Evolutionary conservation across 2,797 vertebrate species (phyloP), one percentile per base, ranked within the genome.

Genomic region (Botia almorhae): DNA sequence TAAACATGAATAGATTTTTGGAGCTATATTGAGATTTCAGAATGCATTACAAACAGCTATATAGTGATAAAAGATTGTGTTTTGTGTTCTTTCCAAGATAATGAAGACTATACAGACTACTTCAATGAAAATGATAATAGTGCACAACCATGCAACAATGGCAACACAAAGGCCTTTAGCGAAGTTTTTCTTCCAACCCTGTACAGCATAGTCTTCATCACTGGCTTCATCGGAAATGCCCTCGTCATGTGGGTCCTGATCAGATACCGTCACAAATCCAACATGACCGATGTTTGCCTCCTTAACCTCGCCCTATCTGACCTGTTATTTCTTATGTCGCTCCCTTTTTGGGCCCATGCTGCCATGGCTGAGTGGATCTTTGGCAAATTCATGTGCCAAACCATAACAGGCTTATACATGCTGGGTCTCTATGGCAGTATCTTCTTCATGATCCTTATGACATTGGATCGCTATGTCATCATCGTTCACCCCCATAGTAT

Each of bases 261-360:
- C 70, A 96, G 94, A 71, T 90, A 95, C 78, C 92, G 92, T 83
- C 92, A 93, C 68, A 91, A 91, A 74, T 88, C 92, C 82, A 96
- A 90, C 87, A 86, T 98, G 94, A 96, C 96, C 0, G 96, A 98
- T 0, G 89, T 97, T 69, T 98, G 96, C 84, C 93, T 98, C 21
- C 85, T 97, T 68, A 96, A 97, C 89, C 93, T 97, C 0, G 95
- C 96, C 4, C 50, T 97, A 76, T 93, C 96, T 0, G 97, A 98
- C 84, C 89, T 98, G 64, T 85, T 98, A 58, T 97, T 98, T 0
- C 90, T 96, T 46, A 2, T 95, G 21, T 94, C 93, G 0, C 90
- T 98, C 83, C 97, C 96, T 0, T 95, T 98, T 87, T 95, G 93
- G 91, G 83, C 91, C 39, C 92, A 95, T 1, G 26, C 69, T 0